A percentile compares a stretch with the other conserved stretches of the same genome.
Conservation (phyloP, 2,113 vertebrate genomes). For the Burhinus bistriatus region DNA sequence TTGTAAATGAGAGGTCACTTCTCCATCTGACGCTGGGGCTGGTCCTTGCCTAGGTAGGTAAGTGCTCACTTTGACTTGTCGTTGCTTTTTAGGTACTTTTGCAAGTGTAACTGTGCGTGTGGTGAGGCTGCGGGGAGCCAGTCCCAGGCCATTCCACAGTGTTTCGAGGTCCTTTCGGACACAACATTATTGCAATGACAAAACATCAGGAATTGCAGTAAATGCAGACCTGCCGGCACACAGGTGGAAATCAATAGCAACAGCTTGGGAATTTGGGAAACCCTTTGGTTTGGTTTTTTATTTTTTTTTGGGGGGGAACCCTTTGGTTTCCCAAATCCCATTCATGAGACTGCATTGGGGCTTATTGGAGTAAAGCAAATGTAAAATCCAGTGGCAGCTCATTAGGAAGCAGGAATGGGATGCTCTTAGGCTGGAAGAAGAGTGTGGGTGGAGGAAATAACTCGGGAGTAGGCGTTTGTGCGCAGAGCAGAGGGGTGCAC, state of each 20-base stretch:
- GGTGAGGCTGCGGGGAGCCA: background rate
- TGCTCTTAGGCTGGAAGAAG: background rate
- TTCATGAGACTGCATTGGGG: background rate
- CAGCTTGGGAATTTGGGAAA: background rate
- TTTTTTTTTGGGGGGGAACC: background rate
- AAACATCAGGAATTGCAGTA: background rate
- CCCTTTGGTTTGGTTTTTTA: background rate
- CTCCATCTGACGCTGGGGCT: rapidly evolving
- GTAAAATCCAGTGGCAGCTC: background rate
- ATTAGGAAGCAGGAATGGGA: background rate
- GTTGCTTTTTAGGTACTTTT: background rate
- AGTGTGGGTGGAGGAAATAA: background rate
- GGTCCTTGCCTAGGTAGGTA: rapidly evolving
- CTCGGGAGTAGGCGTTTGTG: background rate
- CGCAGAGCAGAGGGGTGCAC: rapidly evolving
- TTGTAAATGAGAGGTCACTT: background rate
- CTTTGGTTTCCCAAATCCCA: background rate
- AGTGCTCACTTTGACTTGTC: background rate
- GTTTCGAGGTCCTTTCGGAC: rapidly evolving
- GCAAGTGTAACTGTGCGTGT: rapidly evolving
- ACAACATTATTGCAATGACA: rapidly evolving
- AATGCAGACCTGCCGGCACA: background rate
- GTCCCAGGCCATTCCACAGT: background rate
- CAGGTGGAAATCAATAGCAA: background rate
- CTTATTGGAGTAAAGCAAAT: background rate